A percentile compares a stretch with the other conserved stretches of the same genome.
Conservation (phyloP, 2,797 vertebrate genomes). For the Acanthis flammea region DNA sequence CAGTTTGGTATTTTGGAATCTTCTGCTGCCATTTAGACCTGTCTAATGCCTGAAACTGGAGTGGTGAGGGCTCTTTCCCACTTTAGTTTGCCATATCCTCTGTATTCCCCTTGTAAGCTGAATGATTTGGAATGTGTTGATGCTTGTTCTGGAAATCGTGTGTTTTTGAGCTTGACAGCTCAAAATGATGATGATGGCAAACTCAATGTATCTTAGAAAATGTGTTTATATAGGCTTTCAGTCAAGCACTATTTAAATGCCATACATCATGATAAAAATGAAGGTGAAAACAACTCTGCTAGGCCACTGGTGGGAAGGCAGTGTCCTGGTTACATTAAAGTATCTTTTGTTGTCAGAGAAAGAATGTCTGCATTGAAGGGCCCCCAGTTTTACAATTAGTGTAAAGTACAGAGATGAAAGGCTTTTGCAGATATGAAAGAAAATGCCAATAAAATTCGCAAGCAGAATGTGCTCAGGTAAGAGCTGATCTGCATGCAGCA, state of each 20-base stretch:
- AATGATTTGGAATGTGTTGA: neutral
- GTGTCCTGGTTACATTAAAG: neutral
- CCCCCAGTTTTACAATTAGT: neutral
- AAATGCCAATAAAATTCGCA: neutral
- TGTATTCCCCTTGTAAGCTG: neutral
- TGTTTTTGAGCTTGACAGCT: neutral
- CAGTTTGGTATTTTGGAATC: neutral
- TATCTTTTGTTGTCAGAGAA: neutral
- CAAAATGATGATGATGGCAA: slow-evolving; percentile 26
- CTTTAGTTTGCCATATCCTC: neutral
- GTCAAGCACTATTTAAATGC: slow-evolving; percentile 13
- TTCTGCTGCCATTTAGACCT: neutral
- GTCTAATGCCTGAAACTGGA: neutral
- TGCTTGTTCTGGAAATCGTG: neutral
- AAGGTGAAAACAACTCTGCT: neutral
- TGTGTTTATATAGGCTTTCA: neutral
- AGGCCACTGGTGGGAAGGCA: neutral
- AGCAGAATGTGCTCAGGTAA: neutral
- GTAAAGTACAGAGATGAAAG: neutral
- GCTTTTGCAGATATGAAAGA: neutral
- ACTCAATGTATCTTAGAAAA: neutral
- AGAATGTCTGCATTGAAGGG: neutral
- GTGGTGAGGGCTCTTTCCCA: neutral
- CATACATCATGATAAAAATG: neutral
- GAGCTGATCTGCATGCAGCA: neutral